Evolutionary conservation across 2,113 vertebrate species (phyloP).

Genomic region (Lycocorax pyrrhopterus): DNA sequence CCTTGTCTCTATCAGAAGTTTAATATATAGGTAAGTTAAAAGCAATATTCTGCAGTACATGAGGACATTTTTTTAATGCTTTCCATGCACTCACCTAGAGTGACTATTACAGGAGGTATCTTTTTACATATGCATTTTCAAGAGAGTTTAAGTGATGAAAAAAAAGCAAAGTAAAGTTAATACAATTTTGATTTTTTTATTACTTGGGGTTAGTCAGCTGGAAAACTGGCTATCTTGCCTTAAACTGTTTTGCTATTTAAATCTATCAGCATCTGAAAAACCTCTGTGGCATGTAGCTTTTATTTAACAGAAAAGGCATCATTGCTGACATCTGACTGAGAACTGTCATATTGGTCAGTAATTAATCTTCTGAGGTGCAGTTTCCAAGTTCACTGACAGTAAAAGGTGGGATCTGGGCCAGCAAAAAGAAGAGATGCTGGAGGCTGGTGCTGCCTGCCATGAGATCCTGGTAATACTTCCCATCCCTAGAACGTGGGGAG

Average conservation of each 20-base stretch:
- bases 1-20: conserved; percentile 53
- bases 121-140: not conserved
- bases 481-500: not conserved
- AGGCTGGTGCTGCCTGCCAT: not conserved
- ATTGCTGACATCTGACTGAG: not conserved
- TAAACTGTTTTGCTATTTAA: not conserved
- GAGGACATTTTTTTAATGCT: not conserved
- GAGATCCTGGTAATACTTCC: not conserved
- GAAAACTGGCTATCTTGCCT: not conserved
- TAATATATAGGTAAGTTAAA: not conserved
- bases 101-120: not conserved
- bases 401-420: not conserved
- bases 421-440: not conserved
- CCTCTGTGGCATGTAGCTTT: not conserved
- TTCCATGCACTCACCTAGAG: not conserved
- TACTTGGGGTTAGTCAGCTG: not conserved
- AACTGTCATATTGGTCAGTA: not conserved
- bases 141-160: not conserved
- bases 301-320: not conserved
- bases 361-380: not conserved
- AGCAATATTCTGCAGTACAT: not conserved
- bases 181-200: not conserved
- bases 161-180: not conserved
- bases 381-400: not conserved
- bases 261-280: not conserved